Base-by-base conservation (phyloP, 1,140 invertebrate genomes). In the Cherax destructor region DNA sequence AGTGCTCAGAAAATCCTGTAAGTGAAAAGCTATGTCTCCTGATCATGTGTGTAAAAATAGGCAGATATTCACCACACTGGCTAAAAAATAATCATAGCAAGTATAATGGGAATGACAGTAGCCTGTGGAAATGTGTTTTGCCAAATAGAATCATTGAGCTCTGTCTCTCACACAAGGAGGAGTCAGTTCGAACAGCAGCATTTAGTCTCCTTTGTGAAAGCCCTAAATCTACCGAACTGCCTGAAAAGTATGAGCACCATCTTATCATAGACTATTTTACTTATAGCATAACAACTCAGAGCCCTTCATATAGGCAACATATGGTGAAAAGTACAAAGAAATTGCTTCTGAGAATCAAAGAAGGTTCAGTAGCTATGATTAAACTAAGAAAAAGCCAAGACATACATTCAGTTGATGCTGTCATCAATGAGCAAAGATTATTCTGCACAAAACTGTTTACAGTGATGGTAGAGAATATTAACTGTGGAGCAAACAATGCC, bases 191-290 rank as follows among this genome's bases (percentile, higher is more conserved):
- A 83, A 93, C 95, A 21, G 95, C 95, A 92, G 95, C 96, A 0
- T 95, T 98, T 88, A 95, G 96, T 4, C 94, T 98, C 10, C 93
- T 98, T 18, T 96, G 97, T 87, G 97, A 98, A 93, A 97, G 96
- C 18, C 96, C 96, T 77, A 97, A 97, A 94, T 96, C 96, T 21
- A 97, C 97, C 21, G 96, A 97, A 94, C 69, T 94, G 0, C 96
- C 97, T 88, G 95, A 94, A 3, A 21, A 93, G 5, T 94, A 94
- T 81, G 97, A 98, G 94, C 95, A 98, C 24, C 93, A 96, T 18
- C 95, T 97, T n/a, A 94, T 98, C 59, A 93, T 96, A n/a, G 93
- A 94, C 50, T 98, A 97, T 94, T 94, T 98, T 41, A 94, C 94
- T 21, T 96, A 96, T 93, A 98, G 98, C 95, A 95, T 97, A 30